These are phyloP conservation scores for Glossosoma conforme DNA, from an alignment of 1,140 invertebrate genomes.

Conservation along the genomic window DNA sequence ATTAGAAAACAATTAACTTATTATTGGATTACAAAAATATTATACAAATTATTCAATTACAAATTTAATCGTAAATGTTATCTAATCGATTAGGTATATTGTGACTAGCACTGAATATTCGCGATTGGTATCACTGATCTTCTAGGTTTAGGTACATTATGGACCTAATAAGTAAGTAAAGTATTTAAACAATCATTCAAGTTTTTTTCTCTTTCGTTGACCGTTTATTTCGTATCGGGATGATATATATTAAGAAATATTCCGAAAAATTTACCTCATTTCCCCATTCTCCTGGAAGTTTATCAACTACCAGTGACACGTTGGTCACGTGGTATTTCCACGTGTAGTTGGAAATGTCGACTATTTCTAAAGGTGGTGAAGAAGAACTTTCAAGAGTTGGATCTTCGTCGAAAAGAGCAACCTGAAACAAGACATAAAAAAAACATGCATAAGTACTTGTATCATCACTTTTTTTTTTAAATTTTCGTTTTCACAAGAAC, in stretches of 20 bases:
- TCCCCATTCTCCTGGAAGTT: constrained; percentile 13
- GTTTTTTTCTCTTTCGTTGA: too few species aligned
- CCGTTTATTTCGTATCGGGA: too few species aligned
- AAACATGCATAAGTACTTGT: neutral
- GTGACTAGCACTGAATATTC: too few species aligned
- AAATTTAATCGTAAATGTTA: too few species aligned
- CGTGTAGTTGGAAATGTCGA: constrained; percentile 15
- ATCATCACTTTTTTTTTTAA: neutral
- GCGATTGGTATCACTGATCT: too few species aligned
- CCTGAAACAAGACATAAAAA: constrained; percentile 9
- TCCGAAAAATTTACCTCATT: constrained; percentile 11
- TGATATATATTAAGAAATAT: neutral
- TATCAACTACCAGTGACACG: constrained; percentile 8
- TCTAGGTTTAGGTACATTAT: neutral
- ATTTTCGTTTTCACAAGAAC: neutral
- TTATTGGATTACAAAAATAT: too few species aligned
- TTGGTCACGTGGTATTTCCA: constrained; percentile 22
- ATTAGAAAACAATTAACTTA: too few species aligned
- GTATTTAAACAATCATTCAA: neutral
- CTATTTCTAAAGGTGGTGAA: constrained; percentile 10
- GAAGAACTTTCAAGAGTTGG: constrained; percentile 8
- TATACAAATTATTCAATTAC: too few species aligned
- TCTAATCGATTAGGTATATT: too few species aligned
- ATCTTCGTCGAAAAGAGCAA: constrained; percentile 18
- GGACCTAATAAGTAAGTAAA: neutral